Evolutionary conservation across 2,888 invertebrate genomes (phyloP).

Genomic region (Linnaemya vulpina): DNA sequence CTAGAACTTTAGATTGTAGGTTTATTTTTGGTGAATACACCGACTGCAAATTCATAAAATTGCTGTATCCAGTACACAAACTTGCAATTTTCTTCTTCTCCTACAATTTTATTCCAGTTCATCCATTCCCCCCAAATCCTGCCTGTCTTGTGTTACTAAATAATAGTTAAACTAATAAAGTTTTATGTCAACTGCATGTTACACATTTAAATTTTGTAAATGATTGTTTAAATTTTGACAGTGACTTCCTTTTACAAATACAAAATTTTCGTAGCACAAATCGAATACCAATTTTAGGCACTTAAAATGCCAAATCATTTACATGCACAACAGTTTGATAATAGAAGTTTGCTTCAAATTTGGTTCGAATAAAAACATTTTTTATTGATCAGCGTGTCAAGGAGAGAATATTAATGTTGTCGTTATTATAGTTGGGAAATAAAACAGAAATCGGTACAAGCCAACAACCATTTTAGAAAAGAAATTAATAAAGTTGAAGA

Average conservation of each 20-base stretch:
- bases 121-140: neutral
- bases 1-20: too few relatives aligned
- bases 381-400: neutral
- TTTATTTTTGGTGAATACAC: too few relatives aligned
- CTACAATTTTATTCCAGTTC: neutral
- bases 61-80: too few relatives aligned
- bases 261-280: neutral
- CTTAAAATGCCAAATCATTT: neutral
- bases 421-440: neutral
- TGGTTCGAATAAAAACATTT: neutral
- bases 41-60: too few relatives aligned
- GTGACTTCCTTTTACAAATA: neutral
- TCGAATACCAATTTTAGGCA: neutral
- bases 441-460: neutral
- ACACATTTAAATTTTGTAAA: neutral
- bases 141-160: neutral
- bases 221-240: slow-evolving; percentile 1
- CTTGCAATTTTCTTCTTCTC: neutral
- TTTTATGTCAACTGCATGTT: neutral
- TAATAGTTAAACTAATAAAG: slow-evolving; percentile 4
- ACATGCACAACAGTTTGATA: neutral
- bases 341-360: neutral
- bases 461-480: neutral
- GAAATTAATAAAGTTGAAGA: neutral
- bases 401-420: neutral